Evolutionary conservation across 2,888 invertebrate species (phyloP).

Genomic region (Pyrrhia umbra): DNA sequence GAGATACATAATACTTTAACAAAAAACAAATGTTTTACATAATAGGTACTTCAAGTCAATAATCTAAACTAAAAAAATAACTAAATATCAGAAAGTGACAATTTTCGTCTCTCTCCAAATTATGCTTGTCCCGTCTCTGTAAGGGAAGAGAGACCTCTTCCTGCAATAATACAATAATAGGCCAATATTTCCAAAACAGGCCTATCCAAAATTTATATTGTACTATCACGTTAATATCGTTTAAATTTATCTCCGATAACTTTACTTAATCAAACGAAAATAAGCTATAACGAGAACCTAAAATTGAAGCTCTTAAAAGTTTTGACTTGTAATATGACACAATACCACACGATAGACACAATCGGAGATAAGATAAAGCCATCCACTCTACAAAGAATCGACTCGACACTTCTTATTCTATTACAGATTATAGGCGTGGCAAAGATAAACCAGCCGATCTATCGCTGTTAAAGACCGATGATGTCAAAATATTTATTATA

Average conservation of each 20-base stretch:
- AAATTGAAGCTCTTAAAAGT: slow-evolving; percentile 27
- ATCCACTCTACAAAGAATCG: slow-evolving; percentile 68
- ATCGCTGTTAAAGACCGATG: slow-evolving; percentile 58
- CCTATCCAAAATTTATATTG: no score
- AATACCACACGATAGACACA: slow-evolving; percentile 61
- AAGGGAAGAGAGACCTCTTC: no score
- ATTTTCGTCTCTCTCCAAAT: no score
- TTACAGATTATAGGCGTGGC: slow-evolving; percentile 64
- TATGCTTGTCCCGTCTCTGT: no score
- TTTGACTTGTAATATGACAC: slow-evolving; percentile 62
- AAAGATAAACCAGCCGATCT: slow-evolving; percentile 63
- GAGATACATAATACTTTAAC: no score
- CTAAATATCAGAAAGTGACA: no score
- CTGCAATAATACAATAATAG: no score
- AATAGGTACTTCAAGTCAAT: no score
- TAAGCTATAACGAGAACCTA: slow-evolving; percentile 21
- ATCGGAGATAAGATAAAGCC: slow-evolving; percentile 79
- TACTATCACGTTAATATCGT: background rate
- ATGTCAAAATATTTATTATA: slow-evolving; percentile 80
- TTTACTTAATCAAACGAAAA: slow-evolving; percentile 38
- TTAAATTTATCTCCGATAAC: slow-evolving; percentile 27
- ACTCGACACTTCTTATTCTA: slow-evolving; percentile 68
- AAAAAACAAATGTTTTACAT: no score
- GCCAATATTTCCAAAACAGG: no score
- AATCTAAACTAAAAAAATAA: no score